A percentile compares a stretch with the other conserved stretches of the same genome.
Evolutionary conservation across 2,113 vertebrate genomes (phyloP).

Genomic region (Todiramphus saurophagus): DNA sequence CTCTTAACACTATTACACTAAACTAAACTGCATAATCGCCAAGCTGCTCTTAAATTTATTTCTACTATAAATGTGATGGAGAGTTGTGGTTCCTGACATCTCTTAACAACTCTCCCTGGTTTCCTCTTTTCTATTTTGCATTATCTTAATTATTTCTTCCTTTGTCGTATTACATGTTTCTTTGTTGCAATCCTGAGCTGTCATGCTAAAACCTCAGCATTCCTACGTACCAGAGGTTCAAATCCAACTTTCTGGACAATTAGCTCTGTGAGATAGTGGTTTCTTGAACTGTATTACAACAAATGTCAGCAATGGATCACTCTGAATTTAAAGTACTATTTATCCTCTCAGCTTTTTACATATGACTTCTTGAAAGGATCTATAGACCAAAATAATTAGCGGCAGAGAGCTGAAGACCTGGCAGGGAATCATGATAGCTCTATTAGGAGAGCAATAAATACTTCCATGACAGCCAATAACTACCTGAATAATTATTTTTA

Average conservation of each 20-base stretch:
- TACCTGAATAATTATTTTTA: background rate
- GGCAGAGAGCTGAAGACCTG: background rate
- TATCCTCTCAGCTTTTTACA: background rate
- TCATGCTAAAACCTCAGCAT: background rate
- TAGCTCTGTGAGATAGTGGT: background rate
- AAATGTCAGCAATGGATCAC: background rate
- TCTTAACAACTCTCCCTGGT: background rate
- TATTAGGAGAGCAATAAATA: background rate
- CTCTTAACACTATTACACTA: background rate
- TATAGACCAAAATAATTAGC: background rate
- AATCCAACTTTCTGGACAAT: background rate
- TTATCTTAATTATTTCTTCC: background rate
- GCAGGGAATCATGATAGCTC: background rate
- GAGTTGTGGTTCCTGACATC: background rate
- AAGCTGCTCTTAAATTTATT: background rate
- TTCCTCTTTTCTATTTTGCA: background rate
- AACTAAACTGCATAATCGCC: background rate
- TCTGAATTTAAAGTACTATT: background rate
- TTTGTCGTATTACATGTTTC: fast-evolving
- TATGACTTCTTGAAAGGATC: background rate
- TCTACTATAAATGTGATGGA: background rate
- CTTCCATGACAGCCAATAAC: background rate
- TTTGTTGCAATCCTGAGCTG: background rate
- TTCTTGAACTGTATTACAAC: background rate
- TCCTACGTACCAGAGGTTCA: background rate